phyloP scores from a whole-genome alignment of 2,113 vertebrate species.

The Calypte anna region DNA sequence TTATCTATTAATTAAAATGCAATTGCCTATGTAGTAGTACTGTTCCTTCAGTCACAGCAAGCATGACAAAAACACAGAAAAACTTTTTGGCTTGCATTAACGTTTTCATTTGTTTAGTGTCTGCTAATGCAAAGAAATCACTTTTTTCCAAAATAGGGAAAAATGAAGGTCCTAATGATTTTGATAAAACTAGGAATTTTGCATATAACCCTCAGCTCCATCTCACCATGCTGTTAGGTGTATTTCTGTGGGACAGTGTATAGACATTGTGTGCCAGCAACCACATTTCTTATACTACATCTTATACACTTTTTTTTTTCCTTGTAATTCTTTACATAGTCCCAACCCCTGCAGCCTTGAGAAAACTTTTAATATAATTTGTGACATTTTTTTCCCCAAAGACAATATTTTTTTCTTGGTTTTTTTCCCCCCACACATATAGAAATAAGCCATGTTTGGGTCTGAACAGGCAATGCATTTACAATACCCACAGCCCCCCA shows the following conservation, averaged over 20 bases:
- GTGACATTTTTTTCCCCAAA: background rate
- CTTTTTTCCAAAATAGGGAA: background rate
- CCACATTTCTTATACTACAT: background rate
- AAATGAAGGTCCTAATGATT: background rate
- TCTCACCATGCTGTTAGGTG: background rate
- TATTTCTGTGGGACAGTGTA: background rate
- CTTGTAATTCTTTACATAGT: background rate
- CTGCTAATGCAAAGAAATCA: background rate
- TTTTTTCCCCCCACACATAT: background rate
- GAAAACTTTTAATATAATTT: background rate
- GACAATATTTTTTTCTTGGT: background rate
- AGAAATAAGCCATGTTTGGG: background rate
- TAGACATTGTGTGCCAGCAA: no score
- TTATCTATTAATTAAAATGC: background rate
- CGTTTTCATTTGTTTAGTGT: background rate
- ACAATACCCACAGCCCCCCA: background rate
- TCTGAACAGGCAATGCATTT: background rate
- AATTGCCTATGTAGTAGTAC: background rate
- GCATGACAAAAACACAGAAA: background rate
- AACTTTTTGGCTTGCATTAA: background rate
- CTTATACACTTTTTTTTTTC: background rate
- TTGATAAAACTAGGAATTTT: background rate
- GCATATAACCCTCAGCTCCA: background rate
- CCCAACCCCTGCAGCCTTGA: background rate
- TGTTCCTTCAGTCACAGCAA: background rate